Conservation (phyloP, 1,140 invertebrate species). For the Drosophila kohkoa region DNA sequence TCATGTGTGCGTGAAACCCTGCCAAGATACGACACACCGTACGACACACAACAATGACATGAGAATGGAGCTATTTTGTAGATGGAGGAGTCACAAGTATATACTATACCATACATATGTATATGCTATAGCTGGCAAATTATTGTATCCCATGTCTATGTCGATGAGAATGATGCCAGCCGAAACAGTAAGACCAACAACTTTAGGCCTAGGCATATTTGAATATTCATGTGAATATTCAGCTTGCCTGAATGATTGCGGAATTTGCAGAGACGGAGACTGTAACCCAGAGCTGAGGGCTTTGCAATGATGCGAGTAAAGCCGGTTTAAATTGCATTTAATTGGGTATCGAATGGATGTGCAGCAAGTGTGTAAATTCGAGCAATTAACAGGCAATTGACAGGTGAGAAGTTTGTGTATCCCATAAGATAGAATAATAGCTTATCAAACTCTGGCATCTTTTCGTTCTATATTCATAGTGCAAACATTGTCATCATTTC, state of each 20-base stretch:
- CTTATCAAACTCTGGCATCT: background rate
- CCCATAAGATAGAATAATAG: background rate
- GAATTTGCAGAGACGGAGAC: background rate
- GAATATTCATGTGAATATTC: constrained; percentile 31
- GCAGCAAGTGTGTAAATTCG: constrained; percentile 18
- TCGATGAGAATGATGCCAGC: background rate
- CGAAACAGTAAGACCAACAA: background rate
- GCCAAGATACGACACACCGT: constrained; percentile 27
- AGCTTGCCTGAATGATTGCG: background rate
- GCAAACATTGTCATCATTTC: constrained; percentile 13
- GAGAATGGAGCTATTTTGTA: background rate
- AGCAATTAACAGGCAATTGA: constrained; percentile 18
- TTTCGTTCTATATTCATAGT: constrained; percentile 3
- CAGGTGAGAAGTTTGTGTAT: background rate
- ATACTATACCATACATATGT: background rate
- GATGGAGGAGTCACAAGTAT: background rate
- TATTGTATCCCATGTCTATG: constrained; percentile 9
- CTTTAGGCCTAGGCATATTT: constrained; percentile 9
- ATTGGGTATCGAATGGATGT: constrained; percentile 26
- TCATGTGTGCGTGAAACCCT: constrained; percentile 51
- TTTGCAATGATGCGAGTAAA: constrained; percentile 11
- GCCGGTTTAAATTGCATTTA: constrained; percentile 17
- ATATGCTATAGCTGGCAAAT: constrained; percentile 11
- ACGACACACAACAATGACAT: constrained; percentile 14
- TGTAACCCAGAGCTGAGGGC: background rate